Percentiles rank a stretch among this genome's conserved stretches.
Evolutionary conservation across 2,797 vertebrate species (phyloP).

Genomic region (Lemur catta): DNA sequence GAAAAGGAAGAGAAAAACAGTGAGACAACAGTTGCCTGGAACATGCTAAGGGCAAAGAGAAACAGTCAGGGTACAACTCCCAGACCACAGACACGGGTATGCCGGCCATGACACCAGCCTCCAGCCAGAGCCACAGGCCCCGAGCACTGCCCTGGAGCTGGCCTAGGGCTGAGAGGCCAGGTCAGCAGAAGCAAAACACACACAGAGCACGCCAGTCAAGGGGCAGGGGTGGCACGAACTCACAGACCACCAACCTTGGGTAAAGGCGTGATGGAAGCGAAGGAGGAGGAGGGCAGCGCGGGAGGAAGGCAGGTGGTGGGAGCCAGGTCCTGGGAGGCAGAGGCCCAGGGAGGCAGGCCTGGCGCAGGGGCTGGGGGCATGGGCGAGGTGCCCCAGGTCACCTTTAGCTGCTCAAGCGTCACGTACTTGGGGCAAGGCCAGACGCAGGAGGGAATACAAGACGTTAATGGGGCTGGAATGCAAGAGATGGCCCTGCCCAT

Average conservation of each 20-base stretch:
- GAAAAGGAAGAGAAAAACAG: slow-evolving; percentile 60
- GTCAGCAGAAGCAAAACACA: not conserved
- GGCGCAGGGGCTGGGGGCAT: slow-evolving; percentile 66
- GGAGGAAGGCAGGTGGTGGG: slow-evolving; percentile 75
- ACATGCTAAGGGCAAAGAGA: not conserved
- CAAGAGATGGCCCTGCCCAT: not conserved
- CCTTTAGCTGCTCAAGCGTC: slow-evolving; percentile 91
- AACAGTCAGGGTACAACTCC: not conserved
- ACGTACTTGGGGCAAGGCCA: slow-evolving; percentile 87
- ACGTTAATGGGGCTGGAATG: slow-evolving; percentile 54
- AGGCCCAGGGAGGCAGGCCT: slow-evolving; percentile 82
- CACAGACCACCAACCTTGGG: slow-evolving; percentile 88
- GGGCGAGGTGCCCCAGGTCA: slow-evolving; percentile 84
- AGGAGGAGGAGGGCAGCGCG: slow-evolving; percentile 83
- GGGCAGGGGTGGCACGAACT: not conserved
- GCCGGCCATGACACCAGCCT: not conserved
- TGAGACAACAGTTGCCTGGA: slow-evolving; percentile 25
- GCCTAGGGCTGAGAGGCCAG: not conserved
- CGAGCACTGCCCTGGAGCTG: not conserved
- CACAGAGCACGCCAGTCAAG: not conserved
- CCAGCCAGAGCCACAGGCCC: not conserved
- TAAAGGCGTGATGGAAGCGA: slow-evolving; percentile 85
- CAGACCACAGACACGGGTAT: not conserved
- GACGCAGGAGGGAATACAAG: slow-evolving; percentile 47
- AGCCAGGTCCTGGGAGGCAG: slow-evolving; percentile 75